Percentiles rank a stretch among this genome's conserved stretches.
Evolutionary conservation across 2,888 invertebrate genomes (phyloP).

Genomic region (Cheilosia grossa): DNA sequence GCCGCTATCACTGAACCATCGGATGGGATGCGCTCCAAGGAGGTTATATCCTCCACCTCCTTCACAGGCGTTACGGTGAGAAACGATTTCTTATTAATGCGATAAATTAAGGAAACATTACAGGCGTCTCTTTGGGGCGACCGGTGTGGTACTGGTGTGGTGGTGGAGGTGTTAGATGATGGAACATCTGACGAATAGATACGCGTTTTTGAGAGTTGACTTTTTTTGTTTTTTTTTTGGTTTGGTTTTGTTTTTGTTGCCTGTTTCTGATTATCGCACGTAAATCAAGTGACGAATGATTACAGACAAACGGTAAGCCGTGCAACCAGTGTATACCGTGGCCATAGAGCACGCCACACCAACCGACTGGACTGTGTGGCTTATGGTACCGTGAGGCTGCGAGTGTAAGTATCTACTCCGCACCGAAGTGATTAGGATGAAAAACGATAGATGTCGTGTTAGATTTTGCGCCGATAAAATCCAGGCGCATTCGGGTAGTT

Average conservation of each 20-base stretch:
- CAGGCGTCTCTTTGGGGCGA: conserved; percentile 55
- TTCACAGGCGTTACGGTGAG: conserved; percentile 74
- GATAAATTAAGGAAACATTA: conserved; percentile 76
- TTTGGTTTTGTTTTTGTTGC: neutral
- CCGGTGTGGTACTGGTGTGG: conserved; percentile 27
- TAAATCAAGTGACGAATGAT: conserved; percentile 75
- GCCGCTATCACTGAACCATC: conserved; percentile 62
- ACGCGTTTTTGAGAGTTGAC: conserved; percentile 52
- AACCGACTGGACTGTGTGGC: conserved; percentile 19
- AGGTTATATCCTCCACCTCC: conserved; percentile 69
- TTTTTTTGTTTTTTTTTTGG: conserved; percentile 14
- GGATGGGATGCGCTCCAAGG: conserved; percentile 69
- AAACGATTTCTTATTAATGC: conserved; percentile 76
- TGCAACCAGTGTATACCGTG: conserved; percentile 40
- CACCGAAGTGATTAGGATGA: conserved; percentile 72
- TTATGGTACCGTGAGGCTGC: neutral
- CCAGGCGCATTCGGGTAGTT: conserved; percentile 64
- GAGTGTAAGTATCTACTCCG: conserved; percentile 7
- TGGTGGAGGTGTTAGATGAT: conserved; percentile 41
- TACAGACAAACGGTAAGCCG: conserved; percentile 71
- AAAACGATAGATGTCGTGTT: conserved; percentile 75
- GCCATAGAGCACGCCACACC: conserved; percentile 68
- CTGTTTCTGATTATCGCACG: conserved; percentile 71
- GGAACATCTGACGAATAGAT: conserved; percentile 70
- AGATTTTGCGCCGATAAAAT: conserved; percentile 74